Evolutionary conservation across 1,140 invertebrate genomes (phyloP), one percentile per base, ranked within the genome.

Genomic region (Penaeus vannamei): DNA sequence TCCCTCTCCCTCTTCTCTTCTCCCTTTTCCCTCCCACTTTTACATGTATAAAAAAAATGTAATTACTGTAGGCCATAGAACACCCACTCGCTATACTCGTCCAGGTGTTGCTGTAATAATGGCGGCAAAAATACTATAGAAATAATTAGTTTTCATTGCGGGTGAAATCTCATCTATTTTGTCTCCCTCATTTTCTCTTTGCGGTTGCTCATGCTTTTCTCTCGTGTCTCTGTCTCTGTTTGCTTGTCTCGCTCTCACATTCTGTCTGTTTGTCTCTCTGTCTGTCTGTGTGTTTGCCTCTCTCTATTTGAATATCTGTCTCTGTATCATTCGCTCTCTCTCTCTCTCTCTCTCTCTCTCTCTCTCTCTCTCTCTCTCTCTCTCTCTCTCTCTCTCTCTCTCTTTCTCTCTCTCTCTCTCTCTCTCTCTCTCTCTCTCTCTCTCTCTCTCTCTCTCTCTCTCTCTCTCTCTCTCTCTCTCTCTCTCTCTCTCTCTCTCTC

Each of bases 311-410:
- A n/a, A 76, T 29, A 2, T 29, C 72, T 20, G 3, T 36, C 72
- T 77, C 72, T 36, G 1, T 29, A 2, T 19, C 29, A 4, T 19
- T 36, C 72, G 3, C 72, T 36, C 72, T 29, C 29, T 29, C 20
- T 36, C 72, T 29, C 36, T 36, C 61, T 29, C 64, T 36, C 64
- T 66, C 83, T 69, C 62, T 61, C 62, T 84, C 29, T 62, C 53
- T 62, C 29, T n/a, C 60, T 61, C 20, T 62, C 83, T 62, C 60
- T 84, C 82, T 84, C 60, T 84, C 82, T 32, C 62, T 32, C 29
- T 36, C 62, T 62, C 83, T 62, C 62, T 62, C 62, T 60, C 62
- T 66, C 83, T 84, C 22, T 69, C 29, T 32, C 20, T 36, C 26
- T 32, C 61, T 61, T 42, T 36, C 53, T 36, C 83, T 85, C 29